phyloP scores from a whole-genome alignment of 2,797 vertebrate species.

The Coracias cyanogaster region DNA sequence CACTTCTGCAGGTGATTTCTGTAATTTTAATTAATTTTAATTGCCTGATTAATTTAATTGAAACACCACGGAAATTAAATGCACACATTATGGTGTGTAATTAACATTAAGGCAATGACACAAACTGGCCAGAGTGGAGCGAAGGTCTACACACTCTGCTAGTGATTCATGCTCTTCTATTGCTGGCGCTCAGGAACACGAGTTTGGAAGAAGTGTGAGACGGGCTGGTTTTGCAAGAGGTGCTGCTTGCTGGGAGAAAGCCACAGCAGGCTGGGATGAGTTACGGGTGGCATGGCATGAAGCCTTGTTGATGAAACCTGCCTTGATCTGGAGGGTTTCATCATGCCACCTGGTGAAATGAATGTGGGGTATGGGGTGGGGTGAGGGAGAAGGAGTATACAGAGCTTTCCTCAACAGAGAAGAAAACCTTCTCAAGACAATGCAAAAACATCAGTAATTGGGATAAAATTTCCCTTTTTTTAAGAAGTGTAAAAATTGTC shows the following conservation, averaged over 20 bases:
- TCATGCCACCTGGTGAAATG: constrained; percentile 60
- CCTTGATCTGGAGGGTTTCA: constrained; percentile 61
- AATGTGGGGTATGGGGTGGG: constrained; percentile 55
- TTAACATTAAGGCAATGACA: constrained; percentile 64
- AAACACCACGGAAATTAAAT: constrained; percentile 75
- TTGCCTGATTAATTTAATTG: constrained; percentile 77
- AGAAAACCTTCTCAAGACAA: not conserved
- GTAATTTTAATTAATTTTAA: constrained; percentile 79
- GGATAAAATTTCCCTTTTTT: not conserved
- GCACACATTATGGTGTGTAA: constrained; percentile 64
- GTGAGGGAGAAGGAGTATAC: constrained; percentile 15
- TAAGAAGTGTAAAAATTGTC: not conserved
- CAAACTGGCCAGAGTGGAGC: constrained; percentile 39
- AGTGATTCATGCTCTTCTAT: constrained; percentile 60
- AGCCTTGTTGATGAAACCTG: constrained; percentile 64
- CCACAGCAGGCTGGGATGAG: constrained; percentile 49
- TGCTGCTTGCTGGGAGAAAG: constrained; percentile 60
- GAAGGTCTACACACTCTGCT: constrained; percentile 17
- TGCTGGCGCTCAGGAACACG: constrained; percentile 12
- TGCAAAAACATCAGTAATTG: not conserved
- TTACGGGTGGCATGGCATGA: constrained; percentile 55
- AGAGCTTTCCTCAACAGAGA: constrained; percentile 48
- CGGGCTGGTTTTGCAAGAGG: constrained; percentile 71
- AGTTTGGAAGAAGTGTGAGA: constrained; percentile 57
- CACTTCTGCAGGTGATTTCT: constrained; percentile 69